phyloP scores from a whole-genome alignment of 2,888 invertebrate species.

The Nymphalis c-album region DNA sequence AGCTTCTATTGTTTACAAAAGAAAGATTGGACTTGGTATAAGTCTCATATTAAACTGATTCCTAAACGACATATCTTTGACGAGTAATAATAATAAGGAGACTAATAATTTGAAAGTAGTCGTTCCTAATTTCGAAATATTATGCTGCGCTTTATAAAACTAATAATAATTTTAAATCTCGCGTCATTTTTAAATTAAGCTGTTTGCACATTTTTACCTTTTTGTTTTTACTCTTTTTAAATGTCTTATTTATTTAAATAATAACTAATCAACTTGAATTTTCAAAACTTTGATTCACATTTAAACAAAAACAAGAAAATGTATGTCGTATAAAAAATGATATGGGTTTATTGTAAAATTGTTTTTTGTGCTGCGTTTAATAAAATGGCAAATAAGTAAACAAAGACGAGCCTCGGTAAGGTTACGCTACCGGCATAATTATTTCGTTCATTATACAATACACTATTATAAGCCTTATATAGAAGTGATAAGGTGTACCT shows the following conservation, averaged over 20 bases:
- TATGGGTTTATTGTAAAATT: conserved; percentile 26
- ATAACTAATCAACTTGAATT: neutral
- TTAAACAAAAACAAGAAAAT: neutral
- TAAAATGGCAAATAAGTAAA: conserved; percentile 21
- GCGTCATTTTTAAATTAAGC: too few species aligned
- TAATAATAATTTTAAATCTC: too few species aligned
- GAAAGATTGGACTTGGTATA: neutral
- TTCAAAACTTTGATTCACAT: neutral
- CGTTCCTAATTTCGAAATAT: too few species aligned
- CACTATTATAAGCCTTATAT: conserved; percentile 13
- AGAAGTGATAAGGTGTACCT: neutral
- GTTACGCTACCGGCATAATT: conserved; percentile 33
- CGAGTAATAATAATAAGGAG: too few species aligned
- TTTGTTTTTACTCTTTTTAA: too few species aligned
- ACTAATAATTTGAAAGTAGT: too few species aligned
- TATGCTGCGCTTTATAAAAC: too few species aligned
- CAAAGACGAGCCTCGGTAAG: conserved; percentile 25
- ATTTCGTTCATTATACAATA: neutral
- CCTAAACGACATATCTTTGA: neutral
- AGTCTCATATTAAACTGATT: neutral
- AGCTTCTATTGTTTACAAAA: neutral
- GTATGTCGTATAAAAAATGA: conserved; percentile 2
- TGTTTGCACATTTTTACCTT: too few species aligned
- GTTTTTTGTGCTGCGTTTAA: conserved; percentile 19
- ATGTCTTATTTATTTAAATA: too few species aligned